phyloP scores from a whole-genome alignment of 2,888 invertebrate genomes.

The Nomada fucata region DNA sequence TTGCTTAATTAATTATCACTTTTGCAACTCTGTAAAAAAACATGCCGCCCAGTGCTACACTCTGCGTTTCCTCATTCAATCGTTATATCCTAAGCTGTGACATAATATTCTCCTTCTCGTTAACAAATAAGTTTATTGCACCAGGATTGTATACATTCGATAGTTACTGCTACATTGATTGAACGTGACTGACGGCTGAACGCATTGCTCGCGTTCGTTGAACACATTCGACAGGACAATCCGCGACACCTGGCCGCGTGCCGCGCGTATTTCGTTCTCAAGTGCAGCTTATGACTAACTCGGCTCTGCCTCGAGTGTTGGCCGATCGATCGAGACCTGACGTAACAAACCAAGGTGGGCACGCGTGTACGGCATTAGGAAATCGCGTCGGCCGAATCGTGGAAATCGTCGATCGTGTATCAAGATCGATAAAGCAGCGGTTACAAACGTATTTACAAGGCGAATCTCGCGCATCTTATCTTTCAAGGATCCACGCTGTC shows the following conservation, averaged over 20 bases:
- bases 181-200: background rate
- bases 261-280: constrained; percentile 30
- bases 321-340: constrained; percentile 36
- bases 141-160: constrained; percentile 24
- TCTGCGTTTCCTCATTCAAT: background rate
- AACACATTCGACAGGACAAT: background rate
- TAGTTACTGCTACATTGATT: background rate
- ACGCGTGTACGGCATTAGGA: constrained; percentile 42
- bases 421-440: background rate
- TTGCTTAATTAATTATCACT: no score
- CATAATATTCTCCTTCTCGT: background rate
- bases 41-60: no score
- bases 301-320: constrained; percentile 1
- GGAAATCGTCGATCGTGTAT: constrained; percentile 29
- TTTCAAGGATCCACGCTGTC: background rate
- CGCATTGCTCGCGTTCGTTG: background rate
- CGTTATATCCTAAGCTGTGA: background rate
- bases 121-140: constrained; percentile 32
- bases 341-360: constrained; percentile 25
- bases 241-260: background rate
- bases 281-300: constrained; percentile 35
- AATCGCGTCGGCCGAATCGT: constrained; percentile 45
- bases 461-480: background rate
- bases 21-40: no score
- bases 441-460: background rate